phyloP scores from a whole-genome alignment of 2,888 invertebrate species.

The Petrolisthes cinctipes region DNA sequence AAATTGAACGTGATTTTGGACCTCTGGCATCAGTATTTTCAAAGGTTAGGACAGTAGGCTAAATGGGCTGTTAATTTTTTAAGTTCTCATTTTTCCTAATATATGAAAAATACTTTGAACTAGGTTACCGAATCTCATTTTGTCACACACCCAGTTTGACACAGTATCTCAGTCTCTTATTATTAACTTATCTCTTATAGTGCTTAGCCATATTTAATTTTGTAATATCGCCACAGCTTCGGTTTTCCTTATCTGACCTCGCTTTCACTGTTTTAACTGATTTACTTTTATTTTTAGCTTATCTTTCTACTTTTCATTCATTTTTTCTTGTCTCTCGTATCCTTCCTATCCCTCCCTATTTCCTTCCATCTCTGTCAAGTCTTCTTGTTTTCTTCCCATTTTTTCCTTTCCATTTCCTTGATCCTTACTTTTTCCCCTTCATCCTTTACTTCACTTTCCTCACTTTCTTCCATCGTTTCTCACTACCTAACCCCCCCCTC shows the following conservation, averaged over 20 bases:
- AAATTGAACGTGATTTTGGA: too few relatives aligned
- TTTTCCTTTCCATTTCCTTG: neutral
- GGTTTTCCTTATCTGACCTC: neutral
- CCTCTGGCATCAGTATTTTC: too few relatives aligned
- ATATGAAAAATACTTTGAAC: too few relatives aligned
- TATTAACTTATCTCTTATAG: neutral
- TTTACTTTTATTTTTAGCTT: neutral
- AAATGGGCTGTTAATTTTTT: too few relatives aligned
- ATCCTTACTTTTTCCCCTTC: neutral
- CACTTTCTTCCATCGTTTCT: neutral
- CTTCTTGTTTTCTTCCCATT: neutral
- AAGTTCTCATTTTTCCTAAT: too few relatives aligned
- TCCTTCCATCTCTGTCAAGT: neutral
- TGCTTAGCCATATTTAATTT: neutral
- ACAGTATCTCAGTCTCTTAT: neutral
- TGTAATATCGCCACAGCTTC: neutral
- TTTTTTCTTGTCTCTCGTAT: neutral
- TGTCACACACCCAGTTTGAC: too few relatives aligned
- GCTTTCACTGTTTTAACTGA: neutral
- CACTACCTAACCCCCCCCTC: constrained; percentile 15
- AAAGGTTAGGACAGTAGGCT: too few relatives aligned
- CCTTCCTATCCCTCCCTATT: neutral
- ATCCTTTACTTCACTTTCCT: neutral
- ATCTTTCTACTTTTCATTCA: neutral
- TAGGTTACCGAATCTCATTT: too few relatives aligned